Evolutionary conservation across 2,797 vertebrate species (phyloP), one percentile per base, ranked within the genome.

Genomic region (Cirrhinus mrigala): DNA sequence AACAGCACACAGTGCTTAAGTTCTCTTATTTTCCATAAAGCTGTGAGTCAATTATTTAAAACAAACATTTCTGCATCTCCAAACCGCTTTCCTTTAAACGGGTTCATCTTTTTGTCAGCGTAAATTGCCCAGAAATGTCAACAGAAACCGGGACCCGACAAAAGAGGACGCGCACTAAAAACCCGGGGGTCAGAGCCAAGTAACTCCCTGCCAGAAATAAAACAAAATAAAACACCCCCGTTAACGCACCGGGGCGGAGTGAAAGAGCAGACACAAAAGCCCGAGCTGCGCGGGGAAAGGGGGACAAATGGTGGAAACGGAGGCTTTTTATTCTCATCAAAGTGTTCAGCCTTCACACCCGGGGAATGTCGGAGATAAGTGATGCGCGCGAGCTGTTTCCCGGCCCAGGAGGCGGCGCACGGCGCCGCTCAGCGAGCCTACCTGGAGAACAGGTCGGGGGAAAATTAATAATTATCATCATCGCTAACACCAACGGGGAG

Each of bases 381-480:
- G 92, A 92, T 94, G 93, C 89, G 88, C 46, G 89, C 80, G 89
- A 89, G 92, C 85, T 92, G 93, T 89, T 91, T 86, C 93, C 91
- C 89, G 83, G 91, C 92, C 92, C 90, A 40, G 27, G 91, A 94
- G 92, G 92, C 90, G 48, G 78, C 20, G 75, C 81, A 50, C 29
- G 50, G 52, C 85, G 62, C 66, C 62, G 33, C 73, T 88, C 90
- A 92, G 93, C 86, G 88, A 91, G 90, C 92, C 92, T 73, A 85
- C 83, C 91, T 92, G 87, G 89, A 91, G 92, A 93, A 90, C 89
- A 91, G 62, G 92, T 92, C 90, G n/a, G 8, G 87, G 93, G 95
- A 94, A 97, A 97, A 98, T 98, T 98, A 98, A 98, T 98, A 98
- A 97, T 98, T 96, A 98, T 97, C 96, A 97, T 96, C 94, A 93